phyloP scores from a whole-genome alignment of 2,113 vertebrate species.

The Pelecanoides urinatrix region DNA sequence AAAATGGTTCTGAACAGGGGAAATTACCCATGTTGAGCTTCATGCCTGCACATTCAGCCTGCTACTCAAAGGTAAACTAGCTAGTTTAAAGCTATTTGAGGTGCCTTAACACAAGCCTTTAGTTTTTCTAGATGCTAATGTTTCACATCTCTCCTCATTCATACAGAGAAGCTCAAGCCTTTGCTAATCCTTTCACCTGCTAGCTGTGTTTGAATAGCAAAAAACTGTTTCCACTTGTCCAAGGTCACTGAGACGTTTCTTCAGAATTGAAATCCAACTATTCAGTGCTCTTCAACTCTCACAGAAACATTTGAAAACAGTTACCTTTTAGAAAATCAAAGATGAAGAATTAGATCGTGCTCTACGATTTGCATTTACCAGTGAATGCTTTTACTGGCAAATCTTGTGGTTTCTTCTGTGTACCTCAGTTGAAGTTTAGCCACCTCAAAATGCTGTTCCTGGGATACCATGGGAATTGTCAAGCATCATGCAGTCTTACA shows the following conservation, averaged over 20 bases:
- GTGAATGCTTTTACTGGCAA: not conserved
- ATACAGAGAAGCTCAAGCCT: not conserved
- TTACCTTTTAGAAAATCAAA: not conserved
- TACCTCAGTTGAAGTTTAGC: not conserved
- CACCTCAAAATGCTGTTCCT: not conserved
- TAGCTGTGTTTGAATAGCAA: not conserved
- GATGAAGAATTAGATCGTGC: not conserved
- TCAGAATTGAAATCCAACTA: not conserved
- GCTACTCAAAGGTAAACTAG: not conserved
- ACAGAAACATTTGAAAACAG: not conserved
- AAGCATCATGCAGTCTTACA: not conserved
- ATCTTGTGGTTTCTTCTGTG: not conserved
- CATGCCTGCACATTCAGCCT: not conserved
- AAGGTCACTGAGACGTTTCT: not conserved
- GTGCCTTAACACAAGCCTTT: not conserved
- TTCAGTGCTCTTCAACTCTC: not conserved
- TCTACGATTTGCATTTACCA: constrained; percentile 1
- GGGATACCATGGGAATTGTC: not conserved
- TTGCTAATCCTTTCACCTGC: constrained; percentile 16
- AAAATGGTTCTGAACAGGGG: not conserved
- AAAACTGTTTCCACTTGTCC: constrained; percentile 7
- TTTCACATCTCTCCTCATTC: not conserved
- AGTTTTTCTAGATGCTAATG: not conserved
- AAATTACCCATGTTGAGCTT: not conserved
- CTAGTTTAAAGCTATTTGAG: not conserved